phyloP scores from a whole-genome alignment of 2,888 invertebrate genomes.

The Idaea dimidiata region DNA sequence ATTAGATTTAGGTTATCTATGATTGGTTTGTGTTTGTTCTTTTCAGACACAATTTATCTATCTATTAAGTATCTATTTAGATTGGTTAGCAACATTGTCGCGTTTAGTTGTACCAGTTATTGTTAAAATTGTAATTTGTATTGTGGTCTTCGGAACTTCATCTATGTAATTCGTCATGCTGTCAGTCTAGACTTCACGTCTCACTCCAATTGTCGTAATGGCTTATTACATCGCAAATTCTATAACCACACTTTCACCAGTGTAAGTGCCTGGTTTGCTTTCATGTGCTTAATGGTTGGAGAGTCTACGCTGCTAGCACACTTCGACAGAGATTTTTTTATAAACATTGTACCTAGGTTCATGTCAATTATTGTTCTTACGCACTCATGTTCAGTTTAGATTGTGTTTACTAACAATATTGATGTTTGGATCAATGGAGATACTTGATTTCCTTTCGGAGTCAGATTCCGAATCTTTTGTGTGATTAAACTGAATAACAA shows the following conservation, averaged over 20 bases:
- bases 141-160: conserved; percentile 13
- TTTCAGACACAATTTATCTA: neutral
- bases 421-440: neutral
- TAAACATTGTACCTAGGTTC: neutral
- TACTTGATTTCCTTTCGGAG: neutral
- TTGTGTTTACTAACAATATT: neutral
- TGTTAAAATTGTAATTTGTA: neutral
- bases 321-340: neutral
- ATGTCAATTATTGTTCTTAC: neutral
- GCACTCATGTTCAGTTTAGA: neutral
- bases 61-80: neutral
- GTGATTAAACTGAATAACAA: no score
- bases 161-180: conserved; percentile 17
- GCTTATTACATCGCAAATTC: conserved; percentile 61
- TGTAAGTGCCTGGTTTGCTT: conserved; percentile 55
- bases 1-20: neutral
- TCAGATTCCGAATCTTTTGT: no score
- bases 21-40: neutral
- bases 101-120: neutral
- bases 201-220: conserved; percentile 66
- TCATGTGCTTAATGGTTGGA: conserved; percentile 49
- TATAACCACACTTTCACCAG: conserved; percentile 64
- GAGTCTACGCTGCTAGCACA: conserved; percentile 25
- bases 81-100: neutral
- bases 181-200: conserved; percentile 44